Percentiles rank a stretch among this genome's conserved stretches.
Evolutionary conservation across 2,113 vertebrate species (phyloP).

Genomic region (human): GRCh38 chr13:19704501-19705000

Average conservation of each 20-base stretch:
- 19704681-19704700: conserved; percentile 27
- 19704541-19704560: neutral
- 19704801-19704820: conserved; percentile 71
- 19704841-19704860: neutral
- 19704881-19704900: neutral
- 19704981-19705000: neutral
- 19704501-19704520: neutral
- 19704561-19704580: conserved; percentile 52
- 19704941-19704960: neutral
- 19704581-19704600: neutral
- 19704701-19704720: neutral
- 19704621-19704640: conserved; percentile 25
- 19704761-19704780: conserved; percentile 29
- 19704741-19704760: conserved; percentile 17
- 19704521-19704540: neutral
- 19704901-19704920: neutral
- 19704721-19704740: conserved; percentile 18
- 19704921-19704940: conserved; percentile 25
- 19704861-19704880: neutral
- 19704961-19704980: neutral
- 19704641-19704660: conserved; percentile 29
- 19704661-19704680: neutral
- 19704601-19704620: conserved; percentile 6
- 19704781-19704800: conserved; percentile 88
- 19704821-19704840: conserved; percentile 37